Evolutionary conservation across 2,888 invertebrate genomes (phyloP).

Genomic region (Watsonalla cultraria): DNA sequence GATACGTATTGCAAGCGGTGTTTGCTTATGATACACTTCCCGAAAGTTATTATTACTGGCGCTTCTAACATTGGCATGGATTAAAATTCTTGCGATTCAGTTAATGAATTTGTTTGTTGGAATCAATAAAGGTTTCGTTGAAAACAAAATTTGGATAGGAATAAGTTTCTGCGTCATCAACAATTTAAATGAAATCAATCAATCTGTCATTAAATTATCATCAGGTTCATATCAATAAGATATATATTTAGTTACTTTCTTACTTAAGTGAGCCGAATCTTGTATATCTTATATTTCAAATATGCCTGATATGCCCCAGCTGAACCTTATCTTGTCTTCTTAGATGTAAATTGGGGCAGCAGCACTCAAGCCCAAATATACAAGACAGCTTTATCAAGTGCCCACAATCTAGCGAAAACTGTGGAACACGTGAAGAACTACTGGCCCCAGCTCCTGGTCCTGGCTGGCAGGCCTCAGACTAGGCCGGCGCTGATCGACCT

Average conservation of each 20-base stretch:
- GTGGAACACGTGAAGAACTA: conserved; percentile 99
- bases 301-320: too few relatives aligned
- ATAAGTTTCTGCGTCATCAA: not conserved
- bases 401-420: conserved; percentile 88
- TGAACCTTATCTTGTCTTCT: conserved; percentile 10
- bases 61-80: conserved; percentile 11
- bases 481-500: conserved; percentile 95
- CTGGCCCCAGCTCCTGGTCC: conserved; percentile 92
- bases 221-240: too few relatives aligned
- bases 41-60: conserved; percentile 30
- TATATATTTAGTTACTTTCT: too few relatives aligned
- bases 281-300: too few relatives aligned
- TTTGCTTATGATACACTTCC: conserved; percentile 33
- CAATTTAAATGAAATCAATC: too few relatives aligned
- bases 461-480: conserved; percentile 89
- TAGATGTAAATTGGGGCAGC: conserved; percentile 98
- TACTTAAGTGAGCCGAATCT: too few relatives aligned
- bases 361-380: conserved; percentile 98
- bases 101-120: too few relatives aligned
- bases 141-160: too few relatives aligned
- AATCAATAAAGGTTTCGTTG: too few relatives aligned
- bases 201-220: too few relatives aligned
- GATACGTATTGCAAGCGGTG: conserved; percentile 28
- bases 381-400: conserved; percentile 92
- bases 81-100: conserved; percentile 14